Evolutionary conservation across 2,797 vertebrate genomes (phyloP), one percentile per base, ranked within the genome.

Genomic region (Botia kubotai): DNA sequence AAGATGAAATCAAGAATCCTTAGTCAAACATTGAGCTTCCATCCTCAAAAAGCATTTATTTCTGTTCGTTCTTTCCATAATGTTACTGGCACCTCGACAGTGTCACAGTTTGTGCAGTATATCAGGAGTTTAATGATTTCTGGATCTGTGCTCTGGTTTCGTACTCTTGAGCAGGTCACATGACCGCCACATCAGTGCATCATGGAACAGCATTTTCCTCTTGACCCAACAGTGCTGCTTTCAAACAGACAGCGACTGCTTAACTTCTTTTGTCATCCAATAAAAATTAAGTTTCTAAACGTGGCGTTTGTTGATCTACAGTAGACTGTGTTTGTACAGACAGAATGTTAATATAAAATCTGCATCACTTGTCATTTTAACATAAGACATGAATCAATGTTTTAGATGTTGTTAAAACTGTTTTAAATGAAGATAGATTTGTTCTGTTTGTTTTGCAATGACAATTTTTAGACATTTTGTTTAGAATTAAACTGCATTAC

Each of bases 1-100:
- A 39, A 36, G 5, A 39, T 39, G 0, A 39, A 39, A 39, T 39
- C 1, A 39, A 39, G 36, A 39, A 39, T 39, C 36, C 7, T 39
- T 39, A 39, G 36, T 91, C 88, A 89, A 84, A 87, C 87, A 85
- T 84, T 87, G 72, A 7, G 81, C 78, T 77, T 16, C 21, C 29
- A 48, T 67, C 39, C 29, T 69, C 8, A 14, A 58, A 69, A 29
- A 3, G 3, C 33, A 57, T 79, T 62, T 36, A 62, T 55, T 36
- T 71, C 14, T 11, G 57, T 70, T 78, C 3, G 17, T 63, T 62
- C 29, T 46, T 53, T 17, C 58, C 46, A 39, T 79, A 6, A 19
- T 55, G 17, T 72, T 11, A 36, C 11, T 17, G 13, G n/a, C 29
- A 29, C 29, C 29, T 29, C 29, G 4, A 4, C 29, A 33, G 29